phyloP scores from a whole-genome alignment of 2,888 invertebrate species.

The Tipula unca region DNA sequence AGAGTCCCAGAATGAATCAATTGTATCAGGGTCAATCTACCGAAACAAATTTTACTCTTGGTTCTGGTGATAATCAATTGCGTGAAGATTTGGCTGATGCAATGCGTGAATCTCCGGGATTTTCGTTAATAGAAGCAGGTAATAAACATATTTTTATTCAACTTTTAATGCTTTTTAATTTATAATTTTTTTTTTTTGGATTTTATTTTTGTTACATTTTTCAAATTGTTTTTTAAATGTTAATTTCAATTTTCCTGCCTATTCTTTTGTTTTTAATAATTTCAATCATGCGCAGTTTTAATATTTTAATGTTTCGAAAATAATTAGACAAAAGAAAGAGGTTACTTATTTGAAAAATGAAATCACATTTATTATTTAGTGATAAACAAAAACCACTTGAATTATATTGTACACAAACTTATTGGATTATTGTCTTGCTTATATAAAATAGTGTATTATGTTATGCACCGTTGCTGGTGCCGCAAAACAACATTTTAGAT shows the following conservation, averaged over 20 bases:
- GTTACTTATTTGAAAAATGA: neutral
- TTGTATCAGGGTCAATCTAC: slow-evolving; percentile 52
- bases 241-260: neutral
- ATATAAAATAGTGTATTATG: no score
- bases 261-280: neutral
- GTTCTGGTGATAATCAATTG: slow-evolving; percentile 65
- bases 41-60: slow-evolving; percentile 40
- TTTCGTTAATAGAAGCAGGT: slow-evolving; percentile 35
- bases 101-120: slow-evolving; percentile 75
- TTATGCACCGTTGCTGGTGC: no score
- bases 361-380: no score
- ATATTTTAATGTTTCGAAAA: neutral
- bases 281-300: neutral
- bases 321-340: neutral
- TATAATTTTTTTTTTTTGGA: neutral
- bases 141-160: slow-evolving; percentile 16
- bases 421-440: no score
- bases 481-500: no score
- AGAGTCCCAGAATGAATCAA: slow-evolving; percentile 77
- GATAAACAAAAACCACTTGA: no score
- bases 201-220: neutral
- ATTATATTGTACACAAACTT: no score
- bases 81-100: slow-evolving; percentile 89
- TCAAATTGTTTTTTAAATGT: neutral
- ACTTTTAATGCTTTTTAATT: neutral